A percentile compares a stretch with the other conserved stretches of the same genome.
Evolutionary conservation across 1,140 invertebrate species (phyloP).

Genomic region (Cheumatopsyche charites): DNA sequence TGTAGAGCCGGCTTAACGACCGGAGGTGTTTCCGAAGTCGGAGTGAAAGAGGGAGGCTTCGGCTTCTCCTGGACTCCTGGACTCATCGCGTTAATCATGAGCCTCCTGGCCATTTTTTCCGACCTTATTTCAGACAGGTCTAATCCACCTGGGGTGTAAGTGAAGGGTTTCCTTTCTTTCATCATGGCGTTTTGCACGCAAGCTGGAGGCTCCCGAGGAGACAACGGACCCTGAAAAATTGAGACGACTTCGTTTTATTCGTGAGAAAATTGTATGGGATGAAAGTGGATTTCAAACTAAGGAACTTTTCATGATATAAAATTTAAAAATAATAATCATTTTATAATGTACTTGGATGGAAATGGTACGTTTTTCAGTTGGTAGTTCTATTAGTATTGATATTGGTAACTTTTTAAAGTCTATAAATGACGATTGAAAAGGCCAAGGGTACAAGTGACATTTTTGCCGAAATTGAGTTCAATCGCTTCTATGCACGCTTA

Average conservation of each 20-base stretch:
- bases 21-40: conserved; percentile 49
- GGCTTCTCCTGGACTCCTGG: conserved; percentile 60
- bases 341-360: too few relatives aligned
- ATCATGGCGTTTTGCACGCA: conserved; percentile 90
- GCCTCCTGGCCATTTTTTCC: conserved; percentile 84
- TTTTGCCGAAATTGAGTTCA: too few relatives aligned
- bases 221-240: conserved; percentile 46
- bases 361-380: too few relatives aligned
- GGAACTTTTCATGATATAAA: too few relatives aligned
- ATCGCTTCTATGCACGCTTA: too few relatives aligned
- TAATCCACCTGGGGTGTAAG: conserved; percentile 90
- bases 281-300: too few relatives aligned
- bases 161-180: conserved; percentile 94
- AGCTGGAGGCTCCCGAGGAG: conserved; percentile 74
- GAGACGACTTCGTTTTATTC: neutral
- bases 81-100: conserved; percentile 73
- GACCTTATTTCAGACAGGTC: conserved; percentile 90
- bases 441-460: too few relatives aligned
- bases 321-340: too few relatives aligned
- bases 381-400: too few relatives aligned
- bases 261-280: neutral
- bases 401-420: too few relatives aligned
- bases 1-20: conserved; percentile 46
- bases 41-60: conserved; percentile 53
- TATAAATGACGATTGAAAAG: too few relatives aligned